Conservation (phyloP, 2,113 vertebrate species). For the Oceanodroma tethys region DNA sequence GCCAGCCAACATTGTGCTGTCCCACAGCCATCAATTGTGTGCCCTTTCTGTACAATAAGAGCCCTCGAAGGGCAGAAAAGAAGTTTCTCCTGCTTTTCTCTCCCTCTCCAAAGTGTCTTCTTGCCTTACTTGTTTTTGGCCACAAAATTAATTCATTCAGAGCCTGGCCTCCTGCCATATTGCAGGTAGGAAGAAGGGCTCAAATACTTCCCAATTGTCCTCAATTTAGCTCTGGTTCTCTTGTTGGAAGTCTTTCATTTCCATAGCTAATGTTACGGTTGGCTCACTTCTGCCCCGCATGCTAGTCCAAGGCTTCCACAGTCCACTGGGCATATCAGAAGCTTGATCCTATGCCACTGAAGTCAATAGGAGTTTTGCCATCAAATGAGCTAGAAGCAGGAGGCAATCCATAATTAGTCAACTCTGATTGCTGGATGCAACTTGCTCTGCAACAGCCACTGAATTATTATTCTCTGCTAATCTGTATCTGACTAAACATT, state of each 20-base stretch:
- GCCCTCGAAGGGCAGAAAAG: not conserved
- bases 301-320: not conserved
- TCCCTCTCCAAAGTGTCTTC: not conserved
- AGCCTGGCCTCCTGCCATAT: not conserved
- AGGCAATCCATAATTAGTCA: conserved; percentile 26
- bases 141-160: not conserved
- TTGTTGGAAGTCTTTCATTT: not conserved
- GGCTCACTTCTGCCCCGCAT: not conserved
- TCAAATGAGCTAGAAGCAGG: not conserved
- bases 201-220: not conserved
- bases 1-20: not conserved
- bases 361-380: not conserved
- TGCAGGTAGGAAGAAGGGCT: not conserved
- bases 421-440: not conserved
- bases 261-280: not conserved
- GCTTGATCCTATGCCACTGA: not conserved
- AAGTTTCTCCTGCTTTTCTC: not conserved
- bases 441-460: not conserved
- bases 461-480: conserved; percentile 17
- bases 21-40: not conserved
- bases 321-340: not conserved
- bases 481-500: not conserved
- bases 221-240: not conserved
- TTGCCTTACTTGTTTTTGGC: not conserved
- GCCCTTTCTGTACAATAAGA: not conserved